Conservation (phyloP, 1,140 invertebrate species). For the Coptotermes formosanus region DNA sequence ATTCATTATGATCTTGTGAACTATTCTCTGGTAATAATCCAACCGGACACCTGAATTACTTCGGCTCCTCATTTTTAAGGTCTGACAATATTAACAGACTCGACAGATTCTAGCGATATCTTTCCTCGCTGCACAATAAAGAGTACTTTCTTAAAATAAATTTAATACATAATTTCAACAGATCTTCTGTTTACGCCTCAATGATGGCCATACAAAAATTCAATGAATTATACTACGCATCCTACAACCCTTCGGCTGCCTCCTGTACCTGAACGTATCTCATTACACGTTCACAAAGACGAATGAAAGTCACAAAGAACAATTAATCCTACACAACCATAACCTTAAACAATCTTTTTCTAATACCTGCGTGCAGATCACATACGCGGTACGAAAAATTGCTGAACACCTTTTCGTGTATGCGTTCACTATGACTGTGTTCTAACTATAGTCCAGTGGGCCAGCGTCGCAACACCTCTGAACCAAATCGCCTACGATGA, state of each 20-base stretch:
- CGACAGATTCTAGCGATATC: too few relatives aligned
- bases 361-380: too few relatives aligned
- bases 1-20: conserved; percentile 87
- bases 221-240: too few relatives aligned
- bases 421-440: neutral
- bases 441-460: too few relatives aligned
- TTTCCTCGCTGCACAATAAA: too few relatives aligned
- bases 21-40: conserved; percentile 91
- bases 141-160: too few relatives aligned
- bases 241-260: too few relatives aligned
- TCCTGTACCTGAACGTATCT: neutral
- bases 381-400: neutral
- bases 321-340: neutral
- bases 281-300: neutral
- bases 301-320: neutral
- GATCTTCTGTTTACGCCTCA: too few relatives aligned
- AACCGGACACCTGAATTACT: conserved; percentile 92
- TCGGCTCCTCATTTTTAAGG: conserved; percentile 73
- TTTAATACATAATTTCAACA: too few relatives aligned
- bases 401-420: neutral
- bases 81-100: neutral
- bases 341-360: neutral
- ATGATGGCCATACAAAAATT: too few relatives aligned
- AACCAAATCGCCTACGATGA: too few relatives aligned
- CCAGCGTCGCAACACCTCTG: too few relatives aligned